Base-by-base conservation (phyloP, 2,888 invertebrate genomes). In the Tanytarsus gracilentus region DNA sequence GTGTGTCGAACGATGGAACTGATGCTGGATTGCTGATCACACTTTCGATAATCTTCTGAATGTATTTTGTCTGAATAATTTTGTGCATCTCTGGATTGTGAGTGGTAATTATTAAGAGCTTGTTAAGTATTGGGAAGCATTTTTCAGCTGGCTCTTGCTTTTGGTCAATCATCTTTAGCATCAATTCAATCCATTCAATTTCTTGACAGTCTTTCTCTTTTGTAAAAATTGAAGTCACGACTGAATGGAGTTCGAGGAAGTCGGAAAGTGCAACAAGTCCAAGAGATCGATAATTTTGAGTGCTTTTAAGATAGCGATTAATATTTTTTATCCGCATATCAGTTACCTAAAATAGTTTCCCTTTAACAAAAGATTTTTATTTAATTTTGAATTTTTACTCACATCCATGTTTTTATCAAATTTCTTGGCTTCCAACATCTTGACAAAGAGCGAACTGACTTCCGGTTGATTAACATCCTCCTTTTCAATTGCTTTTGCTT, bases 1-100 rank as follows among this genome's bases (percentile, higher is more conserved):
- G 58, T 30, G 69, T 70, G 30, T 65, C 64, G 1, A 71, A 61
- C 3, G 68, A 66, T 9, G 65, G 60, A 8, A 64, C 25, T 3
- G 30, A 33, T 6, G 23, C 16, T 1, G 27, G 4, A 18, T 25
- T 14, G 14, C 5, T 11, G 2, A 23, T 27, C 11, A 59, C 49
- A n/a, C 30, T 27, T 1, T 49, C 60, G 21, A 60, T 36, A 1
- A 60, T 50, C 14, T 60, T 60, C 18, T 50, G 29, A 8, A 60
- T 14, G 16, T 58, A 58, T n/a, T 60, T 60, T 2, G 23, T 18
- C 27, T 60, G 50, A n/a, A 59, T 18, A 23, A 48, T 58, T 30
- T 60, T 60, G 16, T 48, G 25, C 29, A 48, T 50, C n/a, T 49
- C 49, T n/a, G 23, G 23, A 33, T 36, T 33, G 9, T 16, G n/a